These are phyloP conservation scores for Propithecus deckenii DNA, from an alignment of 2,797 vertebrate genomes.

Conservation along the genomic window DNA sequence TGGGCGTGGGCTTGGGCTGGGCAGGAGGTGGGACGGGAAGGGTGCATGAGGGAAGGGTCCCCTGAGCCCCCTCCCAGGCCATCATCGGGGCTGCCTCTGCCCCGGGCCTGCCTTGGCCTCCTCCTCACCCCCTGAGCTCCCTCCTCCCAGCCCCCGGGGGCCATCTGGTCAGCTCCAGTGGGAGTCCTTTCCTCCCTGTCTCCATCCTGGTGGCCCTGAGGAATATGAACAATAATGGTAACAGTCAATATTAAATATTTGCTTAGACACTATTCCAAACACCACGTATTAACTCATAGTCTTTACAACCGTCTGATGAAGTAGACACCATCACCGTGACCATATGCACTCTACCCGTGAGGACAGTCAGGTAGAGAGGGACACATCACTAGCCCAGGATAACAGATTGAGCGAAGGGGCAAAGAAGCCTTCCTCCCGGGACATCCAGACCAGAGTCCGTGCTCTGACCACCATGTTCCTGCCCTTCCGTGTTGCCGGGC, in stretches of 20 bases:
- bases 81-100: background rate
- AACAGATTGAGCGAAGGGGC: background rate
- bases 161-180: background rate
- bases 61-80: rapidly evolving
- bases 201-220: background rate
- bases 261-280: background rate
- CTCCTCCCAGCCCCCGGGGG: background rate
- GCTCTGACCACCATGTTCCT: background rate
- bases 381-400: background rate
- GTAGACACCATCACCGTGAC: rapidly evolving
- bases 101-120: background rate
- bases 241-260: background rate
- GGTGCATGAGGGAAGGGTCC: background rate
- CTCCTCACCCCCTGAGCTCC: background rate
- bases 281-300: background rate
- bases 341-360: too few species aligned
- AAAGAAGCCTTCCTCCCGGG: background rate
- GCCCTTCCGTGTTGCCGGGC: rapidly evolving
- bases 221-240: background rate
- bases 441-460: background rate
- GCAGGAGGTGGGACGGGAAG: background rate
- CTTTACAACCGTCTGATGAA: background rate
- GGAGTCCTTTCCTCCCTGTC: background rate
- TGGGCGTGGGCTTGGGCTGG: too few species aligned
- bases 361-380: background rate